These are phyloP conservation scores for Rhyzopertha dominica DNA, from an alignment of 1,140 invertebrate species.

Conservation along the genomic window DNA sequence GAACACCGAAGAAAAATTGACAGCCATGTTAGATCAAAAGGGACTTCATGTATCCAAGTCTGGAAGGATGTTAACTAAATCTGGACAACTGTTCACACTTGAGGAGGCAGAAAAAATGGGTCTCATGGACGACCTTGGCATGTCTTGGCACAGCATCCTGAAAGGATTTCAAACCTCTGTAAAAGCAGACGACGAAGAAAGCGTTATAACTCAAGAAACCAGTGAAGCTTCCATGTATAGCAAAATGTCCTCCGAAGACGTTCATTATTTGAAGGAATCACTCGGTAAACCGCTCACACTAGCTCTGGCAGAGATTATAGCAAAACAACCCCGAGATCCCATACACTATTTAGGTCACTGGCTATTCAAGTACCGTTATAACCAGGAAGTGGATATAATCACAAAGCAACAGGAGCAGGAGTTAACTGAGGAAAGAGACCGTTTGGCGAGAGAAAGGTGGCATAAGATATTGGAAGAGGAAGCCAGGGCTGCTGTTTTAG, in stretches of 20 bases:
- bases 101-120: slow-evolving; percentile 15
- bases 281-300: slow-evolving; percentile 40
- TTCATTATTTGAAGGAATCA: slow-evolving; percentile 39
- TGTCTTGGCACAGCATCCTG: no score
- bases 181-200: slow-evolving; percentile 2
- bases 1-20: slow-evolving; percentile 3
- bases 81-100: slow-evolving; percentile 12
- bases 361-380: slow-evolving; percentile 44
- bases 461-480: slow-evolving; percentile 35
- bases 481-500: slow-evolving; percentile 30
- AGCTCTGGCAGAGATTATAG: slow-evolving; percentile 43
- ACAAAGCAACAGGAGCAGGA: slow-evolving; percentile 33
- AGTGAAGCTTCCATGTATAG: slow-evolving; percentile 10
- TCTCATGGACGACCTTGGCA: slow-evolving; percentile 17
- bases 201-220: not conserved
- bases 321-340: slow-evolving; percentile 41
- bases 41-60: slow-evolving; percentile 18
- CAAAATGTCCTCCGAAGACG: slow-evolving; percentile 36
- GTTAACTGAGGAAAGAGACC: slow-evolving; percentile 30
- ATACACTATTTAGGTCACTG: slow-evolving; percentile 45
- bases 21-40: slow-evolving; percentile 8
- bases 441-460: slow-evolving; percentile 33
- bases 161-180: slow-evolving; percentile 2
- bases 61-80: slow-evolving; percentile 18
- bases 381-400: slow-evolving; percentile 37